Percentiles rank a stretch among this genome's conserved stretches.
phyloP scores from a whole-genome alignment of 2,113 vertebrate genomes.

The Tragelaphus strepsiceros region DNA sequence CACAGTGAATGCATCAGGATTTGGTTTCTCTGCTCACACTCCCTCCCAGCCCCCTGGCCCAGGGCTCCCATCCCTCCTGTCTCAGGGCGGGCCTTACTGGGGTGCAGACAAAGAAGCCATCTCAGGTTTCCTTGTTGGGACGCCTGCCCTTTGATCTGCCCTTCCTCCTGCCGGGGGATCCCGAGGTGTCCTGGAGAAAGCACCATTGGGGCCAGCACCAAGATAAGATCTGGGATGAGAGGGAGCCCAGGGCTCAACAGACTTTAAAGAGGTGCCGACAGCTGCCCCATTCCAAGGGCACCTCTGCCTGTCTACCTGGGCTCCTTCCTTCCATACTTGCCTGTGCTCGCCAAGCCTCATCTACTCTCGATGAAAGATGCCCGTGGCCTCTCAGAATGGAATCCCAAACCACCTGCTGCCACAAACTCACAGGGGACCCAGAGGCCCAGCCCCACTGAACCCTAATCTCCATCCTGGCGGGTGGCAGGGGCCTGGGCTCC shows the following conservation, averaged over 20 bases:
- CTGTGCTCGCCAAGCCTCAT: background rate
- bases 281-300: background rate
- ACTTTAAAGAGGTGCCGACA: background rate
- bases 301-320: background rate
- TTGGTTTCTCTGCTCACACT: conserved; percentile 41
- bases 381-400: background rate
- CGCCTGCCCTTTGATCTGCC: conserved; percentile 70
- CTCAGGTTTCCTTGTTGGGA: conserved; percentile 58
- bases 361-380: background rate
- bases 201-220: conserved; percentile 3
- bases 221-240: conserved; percentile 63
- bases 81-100: background rate
- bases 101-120: conserved; percentile 57
- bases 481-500: background rate
- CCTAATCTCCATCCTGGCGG: accelerated
- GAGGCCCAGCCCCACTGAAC: background rate
- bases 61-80: conserved; percentile 35
- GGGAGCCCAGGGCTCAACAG: background rate
- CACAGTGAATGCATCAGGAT: conserved; percentile 56
- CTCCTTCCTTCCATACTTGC: background rate
- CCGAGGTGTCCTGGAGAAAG: background rate
- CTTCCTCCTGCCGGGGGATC: background rate
- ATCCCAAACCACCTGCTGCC: background rate
- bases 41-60: background rate
- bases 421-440: background rate